These are phyloP conservation scores for Valencia hispanica DNA, from an alignment of 2,797 vertebrate genomes.

Conservation along the genomic window DNA sequence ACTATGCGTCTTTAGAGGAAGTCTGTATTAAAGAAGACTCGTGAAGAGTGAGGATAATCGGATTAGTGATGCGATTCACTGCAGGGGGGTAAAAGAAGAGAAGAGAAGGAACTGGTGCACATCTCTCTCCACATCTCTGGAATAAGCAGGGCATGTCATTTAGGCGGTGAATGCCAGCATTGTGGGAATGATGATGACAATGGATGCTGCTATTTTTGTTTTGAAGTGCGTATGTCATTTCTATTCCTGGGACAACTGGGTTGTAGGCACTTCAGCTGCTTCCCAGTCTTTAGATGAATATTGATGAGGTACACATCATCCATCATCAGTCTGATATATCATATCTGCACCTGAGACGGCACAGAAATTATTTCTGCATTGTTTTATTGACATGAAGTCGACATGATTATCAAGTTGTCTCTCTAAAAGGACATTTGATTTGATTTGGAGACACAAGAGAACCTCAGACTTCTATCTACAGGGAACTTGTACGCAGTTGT, in stretches of 20 bases:
- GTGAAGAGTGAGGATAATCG: slow-evolving; percentile 60
- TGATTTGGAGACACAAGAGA: neutral
- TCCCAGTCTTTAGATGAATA: slow-evolving; percentile 27
- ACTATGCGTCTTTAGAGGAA: slow-evolving; percentile 17
- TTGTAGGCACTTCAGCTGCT: slow-evolving; percentile 17
- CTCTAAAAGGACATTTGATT: slow-evolving; percentile 10
- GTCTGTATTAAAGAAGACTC: slow-evolving; percentile 31
- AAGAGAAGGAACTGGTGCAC: slow-evolving; percentile 37
- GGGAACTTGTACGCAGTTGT: slow-evolving; percentile 14
- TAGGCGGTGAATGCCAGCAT: slow-evolving; percentile 30
- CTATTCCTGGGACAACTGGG: slow-evolving; percentile 29
- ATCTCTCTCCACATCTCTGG: slow-evolving; percentile 38
- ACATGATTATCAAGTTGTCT: neutral
- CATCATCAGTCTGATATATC: slow-evolving; percentile 16
- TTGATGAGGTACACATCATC: slow-evolving; percentile 15
- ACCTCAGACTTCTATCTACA: slow-evolving; percentile 19
- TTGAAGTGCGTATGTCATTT: slow-evolving; percentile 22
- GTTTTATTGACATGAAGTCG: neutral
- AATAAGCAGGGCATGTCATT: slow-evolving; percentile 33
- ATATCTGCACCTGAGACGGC: neutral
- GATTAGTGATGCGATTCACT: slow-evolving; percentile 63
- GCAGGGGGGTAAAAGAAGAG: slow-evolving; percentile 31
- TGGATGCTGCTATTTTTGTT: slow-evolving; percentile 10
- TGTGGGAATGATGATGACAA: slow-evolving; percentile 26
- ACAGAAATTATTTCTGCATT: neutral